Conservation (phyloP, 2,888 invertebrate species). For the Coelopa pilipes region DNA sequence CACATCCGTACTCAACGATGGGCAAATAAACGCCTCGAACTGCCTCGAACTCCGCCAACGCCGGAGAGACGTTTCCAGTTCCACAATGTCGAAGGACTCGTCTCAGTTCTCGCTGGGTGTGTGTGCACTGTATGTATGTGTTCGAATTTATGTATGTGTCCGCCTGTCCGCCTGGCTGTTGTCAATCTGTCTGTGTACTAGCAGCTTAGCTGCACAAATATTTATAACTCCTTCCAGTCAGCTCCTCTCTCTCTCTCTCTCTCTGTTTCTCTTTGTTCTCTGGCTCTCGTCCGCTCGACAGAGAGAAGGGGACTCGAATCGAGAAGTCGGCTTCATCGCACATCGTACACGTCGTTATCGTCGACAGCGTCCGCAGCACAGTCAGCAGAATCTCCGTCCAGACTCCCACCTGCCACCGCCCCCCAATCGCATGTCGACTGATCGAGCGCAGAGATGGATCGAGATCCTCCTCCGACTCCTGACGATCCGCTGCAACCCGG, state of each 20-base stretch:
- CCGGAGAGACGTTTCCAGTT: neutral
- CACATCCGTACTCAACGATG: conserved; percentile 19
- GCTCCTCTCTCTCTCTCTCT: neutral
- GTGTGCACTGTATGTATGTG: neutral
- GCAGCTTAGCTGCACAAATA: conserved; percentile 4
- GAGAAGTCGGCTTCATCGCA: too few relatives aligned
- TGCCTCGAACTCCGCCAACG: neutral
- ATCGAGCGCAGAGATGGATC: too few relatives aligned
- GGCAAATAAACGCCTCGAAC: conserved; percentile 17
- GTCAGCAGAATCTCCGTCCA: too few relatives aligned
- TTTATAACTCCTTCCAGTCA: neutral
- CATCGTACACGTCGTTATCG: too few relatives aligned
- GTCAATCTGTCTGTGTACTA: neutral
- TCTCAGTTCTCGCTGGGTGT: neutral
- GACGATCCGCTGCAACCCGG: too few relatives aligned
- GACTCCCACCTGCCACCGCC: too few relatives aligned
- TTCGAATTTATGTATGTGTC: neutral
- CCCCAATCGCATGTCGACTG: too few relatives aligned
- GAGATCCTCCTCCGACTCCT: too few relatives aligned
- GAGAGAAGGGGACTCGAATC: too few relatives aligned
- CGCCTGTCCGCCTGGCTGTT: neutral
- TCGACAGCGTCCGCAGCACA: too few relatives aligned
- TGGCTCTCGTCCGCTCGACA: neutral
- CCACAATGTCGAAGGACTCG: neutral
- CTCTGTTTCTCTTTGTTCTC: too few relatives aligned